A percentile compares a stretch with the other conserved stretches of the same genome.
Conservation (phyloP, 2,797 vertebrate genomes). For the Pipistrellus kuhlii region DNA sequence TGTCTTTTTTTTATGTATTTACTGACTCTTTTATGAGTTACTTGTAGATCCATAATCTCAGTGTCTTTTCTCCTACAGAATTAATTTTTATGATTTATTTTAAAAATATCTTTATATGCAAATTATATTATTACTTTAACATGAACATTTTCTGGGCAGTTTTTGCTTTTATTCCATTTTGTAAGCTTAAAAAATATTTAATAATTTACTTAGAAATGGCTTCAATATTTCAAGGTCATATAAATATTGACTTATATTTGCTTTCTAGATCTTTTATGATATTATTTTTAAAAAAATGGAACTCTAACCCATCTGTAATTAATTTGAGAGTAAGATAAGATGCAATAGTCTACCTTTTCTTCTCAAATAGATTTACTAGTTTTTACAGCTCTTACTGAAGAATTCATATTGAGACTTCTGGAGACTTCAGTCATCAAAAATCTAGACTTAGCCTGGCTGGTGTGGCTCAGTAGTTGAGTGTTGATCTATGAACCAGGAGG, state of each 20-base stretch:
- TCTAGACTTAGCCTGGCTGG: neutral
- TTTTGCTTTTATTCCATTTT: neutral
- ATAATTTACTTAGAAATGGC: neutral
- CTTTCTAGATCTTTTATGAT: neutral
- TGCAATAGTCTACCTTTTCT: neutral
- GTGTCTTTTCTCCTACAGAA: neutral
- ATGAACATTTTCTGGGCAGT: neutral
- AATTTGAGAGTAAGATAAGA: neutral
- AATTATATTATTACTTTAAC: conserved; percentile 29
- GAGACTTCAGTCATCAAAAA: neutral
- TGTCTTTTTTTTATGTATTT: neutral
- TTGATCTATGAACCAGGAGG: no score
- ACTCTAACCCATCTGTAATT: neutral
- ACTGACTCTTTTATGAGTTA: neutral
- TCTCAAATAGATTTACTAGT: neutral
- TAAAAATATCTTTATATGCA: neutral
- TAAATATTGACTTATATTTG: neutral
- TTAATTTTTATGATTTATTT: conserved; percentile 23
- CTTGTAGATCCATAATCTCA: neutral
- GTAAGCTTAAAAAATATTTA: neutral
- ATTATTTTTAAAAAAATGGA: neutral
- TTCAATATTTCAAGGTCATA: neutral
- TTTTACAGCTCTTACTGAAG: neutral
- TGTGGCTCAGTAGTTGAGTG: no score
- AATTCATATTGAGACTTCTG: neutral